Conservation (phyloP, 1,140 invertebrate genomes). For the Coptotermes formosanus region DNA sequence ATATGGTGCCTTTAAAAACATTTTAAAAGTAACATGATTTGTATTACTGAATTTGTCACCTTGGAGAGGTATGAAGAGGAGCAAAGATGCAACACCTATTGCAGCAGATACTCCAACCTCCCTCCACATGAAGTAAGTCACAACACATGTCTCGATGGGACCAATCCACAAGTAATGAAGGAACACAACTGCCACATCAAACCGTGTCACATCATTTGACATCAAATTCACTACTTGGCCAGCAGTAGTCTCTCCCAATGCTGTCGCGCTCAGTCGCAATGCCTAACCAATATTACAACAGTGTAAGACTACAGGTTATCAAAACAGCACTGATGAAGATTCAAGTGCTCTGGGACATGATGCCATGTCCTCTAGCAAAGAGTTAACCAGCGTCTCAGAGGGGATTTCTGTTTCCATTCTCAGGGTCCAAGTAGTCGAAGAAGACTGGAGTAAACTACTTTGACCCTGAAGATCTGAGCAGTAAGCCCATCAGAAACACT, state of each 20-base stretch:
- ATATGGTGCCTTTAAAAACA: not conserved
- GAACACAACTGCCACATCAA: conserved; percentile 67
- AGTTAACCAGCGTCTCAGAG: too few relatives aligned
- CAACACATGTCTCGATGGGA: conserved; percentile 73
- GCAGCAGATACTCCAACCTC: conserved; percentile 72
- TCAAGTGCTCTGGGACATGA: too few relatives aligned
- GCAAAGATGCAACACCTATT: conserved; percentile 72
- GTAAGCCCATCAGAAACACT: too few relatives aligned
- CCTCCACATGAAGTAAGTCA: conserved; percentile 73
- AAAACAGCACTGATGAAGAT: too few relatives aligned
- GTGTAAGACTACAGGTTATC: too few relatives aligned
- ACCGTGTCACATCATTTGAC: conserved; percentile 81
- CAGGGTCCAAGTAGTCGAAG: too few relatives aligned
- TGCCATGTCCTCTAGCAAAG: too few relatives aligned
- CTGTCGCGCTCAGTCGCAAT: conserved; percentile 54
- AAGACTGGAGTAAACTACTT: too few relatives aligned
- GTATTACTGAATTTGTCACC: conserved; percentile 49
- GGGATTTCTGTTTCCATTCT: too few relatives aligned
- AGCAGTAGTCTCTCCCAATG: conserved; percentile 72
- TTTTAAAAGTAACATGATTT: not conserved
- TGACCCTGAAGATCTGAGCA: too few relatives aligned
- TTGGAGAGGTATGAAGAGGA: conserved; percentile 83
- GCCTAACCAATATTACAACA: conserved; percentile 36
- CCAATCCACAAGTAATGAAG: conserved; percentile 79
- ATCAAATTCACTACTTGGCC: conserved; percentile 91